Conservation (phyloP, 2,797 vertebrate genomes). For the Pteropus rufus region DNA sequence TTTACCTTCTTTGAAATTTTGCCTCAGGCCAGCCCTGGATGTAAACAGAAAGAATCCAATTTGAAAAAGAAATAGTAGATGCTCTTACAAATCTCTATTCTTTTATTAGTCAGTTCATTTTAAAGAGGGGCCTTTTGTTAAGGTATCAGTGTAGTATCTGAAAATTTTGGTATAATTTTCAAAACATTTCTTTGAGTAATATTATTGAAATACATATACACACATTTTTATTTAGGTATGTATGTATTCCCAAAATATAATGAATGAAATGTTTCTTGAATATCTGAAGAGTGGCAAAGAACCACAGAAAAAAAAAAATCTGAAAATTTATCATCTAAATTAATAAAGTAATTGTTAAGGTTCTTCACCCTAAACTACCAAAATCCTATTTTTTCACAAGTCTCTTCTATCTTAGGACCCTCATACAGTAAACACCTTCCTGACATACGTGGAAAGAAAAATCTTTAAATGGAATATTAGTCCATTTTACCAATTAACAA, state of each 20-base stretch:
- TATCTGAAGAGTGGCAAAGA: neutral
- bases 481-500: neutral
- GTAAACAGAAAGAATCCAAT: neutral
- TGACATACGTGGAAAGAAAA: neutral
- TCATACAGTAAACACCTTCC: neutral
- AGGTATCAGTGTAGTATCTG: neutral
- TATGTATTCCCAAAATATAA: neutral
- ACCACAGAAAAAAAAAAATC: neutral
- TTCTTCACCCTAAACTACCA: neutral
- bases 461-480: neutral
- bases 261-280: neutral
- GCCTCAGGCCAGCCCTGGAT: neutral
- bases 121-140: neutral
- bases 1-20: neutral
- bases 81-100: neutral
- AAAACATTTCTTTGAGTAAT: neutral
- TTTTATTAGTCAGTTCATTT: neutral
- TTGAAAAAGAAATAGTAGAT: neutral
- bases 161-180: neutral
- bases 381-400: neutral
- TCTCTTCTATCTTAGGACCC: neutral
- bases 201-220: neutral
- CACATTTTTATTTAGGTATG: neutral
- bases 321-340: neutral
- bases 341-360: neutral